Evolutionary conservation across 2,797 vertebrate species (phyloP).

Genomic region (Tadarida brasiliensis): DNA sequence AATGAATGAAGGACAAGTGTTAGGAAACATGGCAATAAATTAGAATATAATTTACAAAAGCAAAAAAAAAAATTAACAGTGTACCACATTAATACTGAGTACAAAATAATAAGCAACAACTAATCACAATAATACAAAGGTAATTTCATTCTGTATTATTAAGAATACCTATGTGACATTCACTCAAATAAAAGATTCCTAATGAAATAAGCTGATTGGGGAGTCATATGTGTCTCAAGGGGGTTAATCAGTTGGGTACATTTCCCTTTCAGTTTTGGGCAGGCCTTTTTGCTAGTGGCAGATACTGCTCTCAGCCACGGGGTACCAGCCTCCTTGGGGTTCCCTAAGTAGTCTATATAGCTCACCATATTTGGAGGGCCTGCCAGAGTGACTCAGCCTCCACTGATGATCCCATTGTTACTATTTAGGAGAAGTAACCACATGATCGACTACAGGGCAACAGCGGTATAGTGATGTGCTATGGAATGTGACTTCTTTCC

Average conservation of each 20-base stretch:
- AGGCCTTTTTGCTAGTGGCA: conserved; percentile 79
- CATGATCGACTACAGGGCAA: conserved; percentile 90
- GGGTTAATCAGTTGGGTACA: conserved; percentile 76
- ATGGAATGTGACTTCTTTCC: conserved; percentile 72
- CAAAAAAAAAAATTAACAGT: conserved; percentile 96
- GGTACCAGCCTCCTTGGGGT: conserved; percentile 83
- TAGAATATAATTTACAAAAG: conserved; percentile 99
- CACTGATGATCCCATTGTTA: conserved; percentile 77
- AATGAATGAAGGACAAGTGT: conserved; percentile 95
- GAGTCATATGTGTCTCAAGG: conserved; percentile 82
- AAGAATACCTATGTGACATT: conserved; percentile 96
- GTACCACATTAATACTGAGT: conserved; percentile 99
- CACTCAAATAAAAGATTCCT: conserved; percentile 94
- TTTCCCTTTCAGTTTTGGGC: conserved; percentile 83
- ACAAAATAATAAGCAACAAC: conserved; percentile 97
- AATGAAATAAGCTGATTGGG: conserved; percentile 87
- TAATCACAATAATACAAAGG: conserved; percentile 95
- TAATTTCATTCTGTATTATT: conserved; percentile 93
- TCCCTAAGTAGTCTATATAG: conserved; percentile 78
- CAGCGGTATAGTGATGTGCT: conserved; percentile 88
- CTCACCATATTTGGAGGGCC: conserved; percentile 79
- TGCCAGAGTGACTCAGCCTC: conserved; percentile 74
- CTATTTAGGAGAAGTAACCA: conserved; percentile 85
- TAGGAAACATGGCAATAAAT: conserved; percentile 98
- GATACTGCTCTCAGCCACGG: conserved; percentile 85